Base-by-base conservation (phyloP, 2,888 invertebrate genomes). In the Oscheius onirici region DNA sequence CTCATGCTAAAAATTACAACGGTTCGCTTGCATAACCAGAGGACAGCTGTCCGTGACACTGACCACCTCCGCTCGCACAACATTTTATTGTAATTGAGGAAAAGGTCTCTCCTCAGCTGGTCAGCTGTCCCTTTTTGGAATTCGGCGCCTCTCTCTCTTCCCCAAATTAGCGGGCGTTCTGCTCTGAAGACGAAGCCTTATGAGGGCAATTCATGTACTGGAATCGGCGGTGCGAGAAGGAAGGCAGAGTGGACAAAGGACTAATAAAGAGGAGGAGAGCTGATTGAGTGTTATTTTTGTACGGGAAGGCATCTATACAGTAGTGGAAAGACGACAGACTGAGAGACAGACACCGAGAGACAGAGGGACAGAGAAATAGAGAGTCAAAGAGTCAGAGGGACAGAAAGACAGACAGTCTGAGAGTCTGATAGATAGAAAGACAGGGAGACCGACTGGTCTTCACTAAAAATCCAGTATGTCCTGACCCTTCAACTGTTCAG, bases 181-280 rank as follows among this genome's bases (percentile, higher is more conserved):
- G 28, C 28, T 15, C n/a, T n/a, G 54, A 20, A 20, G 46, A 15
- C n/a, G 20, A 46, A 46, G 46, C 46, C 54, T 55, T 55, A 55
- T 55, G 54, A 55, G 54, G 54, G 54, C 54, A 55, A 55, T 55
- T 55, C 54, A 55, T 55, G 28, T 24, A 34, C 34, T 34, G 34
- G 34, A 34, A 34, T 34, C 34, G 34, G 34, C 34, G 34, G 34
- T 34, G 34, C 34, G 34, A 34, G 34, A 34, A 34, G 34, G 34
- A 34, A 34, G 22, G 3, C 26, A 26, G 20, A 46, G 46, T 20
- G 46, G n/a, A 46, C 46, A 46, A 46, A 46, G 46, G 46, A 5
- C 20, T 46, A 46, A 46, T 46, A 46, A 11, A 17, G 46, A 20
- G 15, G 8, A 43, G 43, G 10, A 15, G 20, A 11, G 5, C 46